Evolutionary conservation across 1,140 invertebrate genomes (phyloP).

Genomic region (Brachionus asplanchnoidis): DNA sequence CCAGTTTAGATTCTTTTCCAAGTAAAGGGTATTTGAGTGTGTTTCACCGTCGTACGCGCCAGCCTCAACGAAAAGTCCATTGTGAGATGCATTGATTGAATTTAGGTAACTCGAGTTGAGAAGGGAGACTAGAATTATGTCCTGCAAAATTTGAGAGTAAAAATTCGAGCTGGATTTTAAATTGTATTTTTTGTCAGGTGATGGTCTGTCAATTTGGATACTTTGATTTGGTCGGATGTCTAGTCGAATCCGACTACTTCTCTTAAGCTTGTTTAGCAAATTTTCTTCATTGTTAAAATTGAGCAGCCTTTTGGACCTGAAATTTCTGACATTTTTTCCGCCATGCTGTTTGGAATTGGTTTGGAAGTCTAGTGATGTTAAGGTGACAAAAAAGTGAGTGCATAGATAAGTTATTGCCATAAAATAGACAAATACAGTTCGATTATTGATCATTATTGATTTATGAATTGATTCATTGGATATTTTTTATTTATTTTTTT

Average conservation of each 20-base stretch:
- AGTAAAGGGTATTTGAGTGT: constrained; percentile 64
- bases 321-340: background rate
- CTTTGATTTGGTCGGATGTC: background rate
- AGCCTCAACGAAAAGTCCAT: constrained; percentile 61
- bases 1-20: constrained; percentile 68
- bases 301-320: background rate
- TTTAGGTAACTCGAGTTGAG: background rate
- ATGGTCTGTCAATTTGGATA: background rate
- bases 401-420: background rate
- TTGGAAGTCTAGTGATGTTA: background rate
- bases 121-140: background rate
- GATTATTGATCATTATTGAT: background rate
- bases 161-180: background rate
- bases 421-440: background rate
- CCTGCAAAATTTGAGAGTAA: constrained; percentile 37
- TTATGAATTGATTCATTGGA: background rate
- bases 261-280: background rate
- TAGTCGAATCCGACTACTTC: background rate
- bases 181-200: background rate
- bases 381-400: background rate
- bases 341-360: background rate
- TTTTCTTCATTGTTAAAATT: background rate
- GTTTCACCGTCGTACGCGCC: constrained; percentile 61
- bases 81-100: background rate
- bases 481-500: background rate